Base-by-base conservation (phyloP, 2,113 vertebrate species). In the Talpa occidentalis region DNA sequence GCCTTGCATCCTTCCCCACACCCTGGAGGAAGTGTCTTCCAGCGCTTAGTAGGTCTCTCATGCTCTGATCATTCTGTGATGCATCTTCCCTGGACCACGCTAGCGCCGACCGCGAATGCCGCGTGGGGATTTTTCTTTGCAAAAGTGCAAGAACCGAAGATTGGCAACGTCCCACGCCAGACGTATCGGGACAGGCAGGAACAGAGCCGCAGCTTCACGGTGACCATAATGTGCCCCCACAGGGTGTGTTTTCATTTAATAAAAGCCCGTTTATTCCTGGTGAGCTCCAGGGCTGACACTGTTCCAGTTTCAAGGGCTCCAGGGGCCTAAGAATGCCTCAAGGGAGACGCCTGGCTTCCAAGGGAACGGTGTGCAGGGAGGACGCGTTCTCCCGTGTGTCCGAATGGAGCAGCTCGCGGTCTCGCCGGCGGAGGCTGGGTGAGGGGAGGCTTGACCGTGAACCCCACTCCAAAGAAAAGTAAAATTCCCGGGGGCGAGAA, bases 41-140 rank as follows among this genome's bases (percentile, higher is more conserved):
- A 2, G 16, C 2, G 0, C 4, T 22, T 10, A 4, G 35, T 4
- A 0, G 12, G 3, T 19, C 9, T 10, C 1, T 3, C 3, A 2
- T 8, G 0, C 8, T 26, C 28, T 59, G 16, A 2, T 32, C 24
- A 0, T 28, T 10, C 37, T 11, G 4, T 4, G 14, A 35, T 6
- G 12, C 60, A 0, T 1, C 52, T 32, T 11, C 11, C 3, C 24
- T 0, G 11, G 16, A 35, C n/a, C 37, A 0, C 2, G 5, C 3
- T 4, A 37, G 66, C 10, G 3, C 2, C 24, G 8, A 0, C 22
- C 30, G 1, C 0, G 17, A 62, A 16, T 32, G 11, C 42, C 28
- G 2, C 15, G 30, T 5, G 1, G 47, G 1, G 17, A 3, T 9
- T 22, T 70, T 15, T 28, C 21, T 72, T 30, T 72, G 52, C 49